Percentiles rank a stretch among this genome's conserved stretches.
Conservation (phyloP, 2,888 invertebrate species). For the Ophion ventricosus region DNA sequence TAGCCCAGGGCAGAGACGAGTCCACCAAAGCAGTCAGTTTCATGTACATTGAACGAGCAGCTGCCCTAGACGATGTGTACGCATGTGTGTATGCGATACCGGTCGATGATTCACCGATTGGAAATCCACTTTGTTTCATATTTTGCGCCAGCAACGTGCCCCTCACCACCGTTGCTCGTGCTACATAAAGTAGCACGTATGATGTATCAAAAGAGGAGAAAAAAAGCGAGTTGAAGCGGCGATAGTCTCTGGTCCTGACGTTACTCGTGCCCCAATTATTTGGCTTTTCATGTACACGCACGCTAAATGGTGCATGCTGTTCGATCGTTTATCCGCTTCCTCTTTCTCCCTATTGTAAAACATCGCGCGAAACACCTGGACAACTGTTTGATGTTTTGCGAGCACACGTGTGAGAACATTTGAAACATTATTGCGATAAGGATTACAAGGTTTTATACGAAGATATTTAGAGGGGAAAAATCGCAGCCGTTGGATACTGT, state of each 20-base stretch:
- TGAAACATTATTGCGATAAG: constrained; percentile 20
- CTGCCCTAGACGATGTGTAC: not conserved
- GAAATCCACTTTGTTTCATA: constrained; percentile 78
- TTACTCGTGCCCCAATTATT: constrained; percentile 5
- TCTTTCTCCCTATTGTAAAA: not conserved
- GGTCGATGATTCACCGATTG: constrained; percentile 77
- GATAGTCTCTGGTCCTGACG: not conserved
- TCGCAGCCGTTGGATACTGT: too few relatives aligned
- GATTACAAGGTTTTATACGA: constrained; percentile 7
- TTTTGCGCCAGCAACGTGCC: constrained; percentile 12
- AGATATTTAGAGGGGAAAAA: not conserved
- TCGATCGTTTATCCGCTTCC: constrained; percentile 12
- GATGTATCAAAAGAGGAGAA: not conserved
- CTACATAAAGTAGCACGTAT: constrained; percentile 30
- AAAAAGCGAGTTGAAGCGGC: constrained; percentile 12
- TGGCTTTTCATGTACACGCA: constrained; percentile 16
- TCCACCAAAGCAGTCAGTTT: constrained; percentile 35
- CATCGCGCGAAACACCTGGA: constrained; percentile 14
- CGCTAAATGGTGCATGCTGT: not conserved
- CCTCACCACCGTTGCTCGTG: not conserved
- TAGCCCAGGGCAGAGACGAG: not conserved
- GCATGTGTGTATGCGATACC: constrained; percentile 46
- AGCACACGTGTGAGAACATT: constrained; percentile 19
- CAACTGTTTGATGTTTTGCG: not conserved
- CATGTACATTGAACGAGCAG: not conserved